Conservation (phyloP, 2,797 vertebrate genomes). For the Malurus splendens region DNA sequence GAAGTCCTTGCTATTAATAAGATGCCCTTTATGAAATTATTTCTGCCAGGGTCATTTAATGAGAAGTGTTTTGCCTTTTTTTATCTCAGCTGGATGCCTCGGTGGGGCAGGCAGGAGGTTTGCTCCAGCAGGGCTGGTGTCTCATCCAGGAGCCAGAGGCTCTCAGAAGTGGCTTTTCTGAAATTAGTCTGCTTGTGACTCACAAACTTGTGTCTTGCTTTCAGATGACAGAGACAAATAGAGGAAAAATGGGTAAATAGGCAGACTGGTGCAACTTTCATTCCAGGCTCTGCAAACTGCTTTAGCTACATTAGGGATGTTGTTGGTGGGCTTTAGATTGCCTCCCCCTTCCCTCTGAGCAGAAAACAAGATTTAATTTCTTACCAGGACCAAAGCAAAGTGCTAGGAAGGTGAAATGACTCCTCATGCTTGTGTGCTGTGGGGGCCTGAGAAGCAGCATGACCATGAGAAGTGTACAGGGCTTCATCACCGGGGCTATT, state of each 20-base stretch:
- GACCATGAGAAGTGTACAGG: rapidly evolving
- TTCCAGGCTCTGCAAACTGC: neutral
- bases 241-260: neutral
- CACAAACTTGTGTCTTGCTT: neutral
- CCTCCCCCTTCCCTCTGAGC: neutral
- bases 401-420: neutral
- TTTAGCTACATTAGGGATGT: neutral
- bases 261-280: neutral
- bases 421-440: neutral
- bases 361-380: neutral
- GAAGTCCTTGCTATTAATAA: neutral
- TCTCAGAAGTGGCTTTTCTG: slow-evolving; percentile 11
- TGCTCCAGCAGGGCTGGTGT: rapidly evolving
- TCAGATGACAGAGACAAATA: slow-evolving; percentile 1
- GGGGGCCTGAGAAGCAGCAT: neutral
- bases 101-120: rapidly evolving
- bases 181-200: neutral
- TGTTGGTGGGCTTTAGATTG: neutral
- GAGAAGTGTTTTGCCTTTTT: neutral
- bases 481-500: neutral
- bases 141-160: neutral
- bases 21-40: neutral
- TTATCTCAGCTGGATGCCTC: neutral
- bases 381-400: neutral
- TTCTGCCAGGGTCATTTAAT: neutral